Evolutionary conservation across 2,113 vertebrate genomes (phyloP), one percentile per base, ranked within the genome.

Genomic region (Stomatorhinus ivindoensis): DNA sequence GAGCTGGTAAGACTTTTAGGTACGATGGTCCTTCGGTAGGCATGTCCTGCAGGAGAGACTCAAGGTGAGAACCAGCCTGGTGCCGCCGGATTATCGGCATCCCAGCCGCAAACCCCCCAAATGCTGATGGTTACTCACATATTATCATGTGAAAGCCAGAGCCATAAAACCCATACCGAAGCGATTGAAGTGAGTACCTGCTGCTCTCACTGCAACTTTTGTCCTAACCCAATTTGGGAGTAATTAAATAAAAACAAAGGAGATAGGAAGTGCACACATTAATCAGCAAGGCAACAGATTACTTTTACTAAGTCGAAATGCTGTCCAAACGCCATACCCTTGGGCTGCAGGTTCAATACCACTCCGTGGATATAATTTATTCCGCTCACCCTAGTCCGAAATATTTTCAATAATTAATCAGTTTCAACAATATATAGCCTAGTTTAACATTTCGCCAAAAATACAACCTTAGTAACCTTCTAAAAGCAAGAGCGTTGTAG

Each of bases 161-260:
- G 88, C 89, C 91, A 91, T 88, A 65, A 87, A 89, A n/a, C 65
- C 89, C 89, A 90, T 91, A 47, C 31, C 46, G 27, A 55, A 89
- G 83, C 89, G 92, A 90, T 90, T 90, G 93, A 90, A 92, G 94
- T 91, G 94, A 92, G 91, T 92, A 90, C n/a, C 65, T 89, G 39
- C 89, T 90, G 89, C 93, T 87, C 76, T 87, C 42, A 88, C 55
- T 76, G 83, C 35, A 73, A 76, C 88, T 92, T 50, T 91, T 92
- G 91, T 92, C 89, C 90, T 90, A 69, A 84, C 58, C 89, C 94
- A 92, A 94, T 94, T 94, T 95, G 92, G 44, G 90, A 86, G 87
- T 94, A 93, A 95, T 95, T 94, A 93, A 93, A 94, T 47, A 86
- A 91, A 94, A 95, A 94, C 93, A 94, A 94, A 91, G 65, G 86